phyloP scores from a whole-genome alignment of 2,113 vertebrate genomes.

The Alethe diademata region DNA sequence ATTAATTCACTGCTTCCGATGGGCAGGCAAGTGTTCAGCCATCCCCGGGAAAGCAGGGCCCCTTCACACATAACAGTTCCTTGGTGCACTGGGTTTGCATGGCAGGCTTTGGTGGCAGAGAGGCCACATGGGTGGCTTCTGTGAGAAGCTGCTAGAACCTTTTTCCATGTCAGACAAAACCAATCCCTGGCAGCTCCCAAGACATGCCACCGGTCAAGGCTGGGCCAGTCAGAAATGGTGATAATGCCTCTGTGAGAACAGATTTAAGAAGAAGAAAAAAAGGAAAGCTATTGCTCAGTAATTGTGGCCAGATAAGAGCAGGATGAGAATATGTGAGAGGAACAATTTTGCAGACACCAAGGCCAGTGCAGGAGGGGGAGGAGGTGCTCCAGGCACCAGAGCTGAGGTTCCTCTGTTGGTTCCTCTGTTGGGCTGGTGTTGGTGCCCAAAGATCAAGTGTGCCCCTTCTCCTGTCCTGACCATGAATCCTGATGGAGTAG shows the following conservation, averaged over 20 bases:
- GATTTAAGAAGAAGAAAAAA: not conserved
- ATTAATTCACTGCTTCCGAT: not conserved
- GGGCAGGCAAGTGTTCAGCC: not conserved
- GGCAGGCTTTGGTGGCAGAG: not conserved
- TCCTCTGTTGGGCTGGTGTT: not conserved
- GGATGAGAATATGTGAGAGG: not conserved
- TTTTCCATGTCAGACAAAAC: not conserved
- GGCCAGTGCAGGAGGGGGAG: not conserved
- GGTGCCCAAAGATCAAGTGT: not conserved
- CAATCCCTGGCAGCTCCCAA: not conserved
- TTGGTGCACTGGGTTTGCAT: not conserved
- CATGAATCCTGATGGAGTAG: not conserved
- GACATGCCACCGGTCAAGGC: not conserved
- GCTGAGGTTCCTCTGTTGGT: not conserved
- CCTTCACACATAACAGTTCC: not conserved
- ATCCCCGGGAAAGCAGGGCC: no score
- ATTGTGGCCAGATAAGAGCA: not conserved
- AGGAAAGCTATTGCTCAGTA: not conserved
- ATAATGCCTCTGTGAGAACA: not conserved
- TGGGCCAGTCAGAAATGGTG: not conserved
- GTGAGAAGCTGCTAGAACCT: not conserved
- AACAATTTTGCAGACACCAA: not conserved
- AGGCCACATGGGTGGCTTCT: not conserved
- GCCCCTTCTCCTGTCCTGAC: not conserved
- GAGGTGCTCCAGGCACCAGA: not conserved